Percentiles rank a stretch among this genome's conserved stretches.
phyloP scores from a whole-genome alignment of 2,888 invertebrate genomes.

The Rhogogaster chlorosoma region DNA sequence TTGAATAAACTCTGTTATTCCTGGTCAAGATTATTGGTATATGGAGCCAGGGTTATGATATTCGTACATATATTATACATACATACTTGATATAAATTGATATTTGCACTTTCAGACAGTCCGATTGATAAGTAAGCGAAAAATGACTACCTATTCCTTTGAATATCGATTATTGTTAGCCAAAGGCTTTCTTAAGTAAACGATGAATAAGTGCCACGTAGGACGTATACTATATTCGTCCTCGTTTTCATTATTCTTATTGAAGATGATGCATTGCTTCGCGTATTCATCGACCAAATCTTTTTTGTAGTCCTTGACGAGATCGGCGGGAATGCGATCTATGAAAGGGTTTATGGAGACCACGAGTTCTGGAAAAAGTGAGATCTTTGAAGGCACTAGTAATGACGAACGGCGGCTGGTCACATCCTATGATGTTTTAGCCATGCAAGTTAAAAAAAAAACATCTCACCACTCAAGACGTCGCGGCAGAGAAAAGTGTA shows the following conservation, averaged over 20 bases:
- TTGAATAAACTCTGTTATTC: too few relatives aligned
- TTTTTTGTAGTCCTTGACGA: conserved; percentile 81
- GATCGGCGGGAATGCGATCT: conserved; percentile 79
- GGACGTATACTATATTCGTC: conserved; percentile 76
- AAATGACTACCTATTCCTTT: neutral
- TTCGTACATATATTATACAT: too few relatives aligned
- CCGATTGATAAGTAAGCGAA: too few relatives aligned
- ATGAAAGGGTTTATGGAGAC: conserved; percentile 84
- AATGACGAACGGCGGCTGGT: neutral
- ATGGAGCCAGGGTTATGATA: too few relatives aligned
- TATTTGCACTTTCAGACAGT: too few relatives aligned
- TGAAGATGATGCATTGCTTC: conserved; percentile 76
- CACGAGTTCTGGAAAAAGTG: conserved; percentile 80
- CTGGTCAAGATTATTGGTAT: too few relatives aligned
- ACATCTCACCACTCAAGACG: conserved; percentile 80
- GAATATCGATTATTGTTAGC: neutral
- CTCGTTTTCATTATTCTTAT: conserved; percentile 76
- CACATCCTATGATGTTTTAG: neutral
- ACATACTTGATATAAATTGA: neutral
- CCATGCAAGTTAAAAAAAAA: neutral
- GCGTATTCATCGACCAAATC: conserved; percentile 81
- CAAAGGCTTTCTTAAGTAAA: conserved; percentile 66
- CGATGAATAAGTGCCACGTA: conserved; percentile 69
- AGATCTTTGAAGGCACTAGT: conserved; percentile 6
- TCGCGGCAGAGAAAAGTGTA: conserved; percentile 82